phyloP scores from a whole-genome alignment of 2,797 vertebrate genomes.

The Tolypeutes matacus region DNA sequence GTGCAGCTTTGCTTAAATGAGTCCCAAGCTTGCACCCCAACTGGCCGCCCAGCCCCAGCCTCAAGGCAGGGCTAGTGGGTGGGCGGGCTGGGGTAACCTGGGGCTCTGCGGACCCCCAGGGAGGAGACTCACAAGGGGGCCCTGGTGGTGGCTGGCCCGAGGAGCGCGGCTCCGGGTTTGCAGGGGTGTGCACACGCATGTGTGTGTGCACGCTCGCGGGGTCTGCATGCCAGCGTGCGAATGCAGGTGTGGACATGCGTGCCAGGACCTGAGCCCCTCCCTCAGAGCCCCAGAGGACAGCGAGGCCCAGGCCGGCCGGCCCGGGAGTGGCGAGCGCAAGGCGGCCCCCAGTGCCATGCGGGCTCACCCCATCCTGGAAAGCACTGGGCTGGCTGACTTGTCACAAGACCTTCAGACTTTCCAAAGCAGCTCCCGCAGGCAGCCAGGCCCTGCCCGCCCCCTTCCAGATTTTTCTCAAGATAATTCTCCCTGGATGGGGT shows the following conservation, averaged over 20 bases:
- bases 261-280: too few relatives aligned
- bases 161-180: background rate
- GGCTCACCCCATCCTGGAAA: background rate
- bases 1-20: background rate
- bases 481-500: background rate
- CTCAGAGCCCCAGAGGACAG: too few relatives aligned
- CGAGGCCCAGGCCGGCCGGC: background rate
- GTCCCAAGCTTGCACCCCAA: background rate
- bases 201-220: background rate
- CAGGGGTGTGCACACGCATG: background rate
- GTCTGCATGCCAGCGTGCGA: too few relatives aligned
- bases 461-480: background rate
- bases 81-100: background rate
- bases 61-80: background rate
- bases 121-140: background rate
- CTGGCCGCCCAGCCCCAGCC: too few relatives aligned
- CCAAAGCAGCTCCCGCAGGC: background rate
- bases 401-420: slow-evolving; percentile 61
- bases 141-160: too few relatives aligned
- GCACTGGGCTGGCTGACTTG: background rate
- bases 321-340: background rate
- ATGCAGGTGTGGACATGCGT: too few relatives aligned
- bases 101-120: background rate
- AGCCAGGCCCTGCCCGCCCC: background rate
- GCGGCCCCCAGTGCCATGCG: background rate